These are phyloP conservation scores for Mus pahari DNA, from an alignment of 2,113 vertebrate species.

Conservation along the genomic window DNA sequence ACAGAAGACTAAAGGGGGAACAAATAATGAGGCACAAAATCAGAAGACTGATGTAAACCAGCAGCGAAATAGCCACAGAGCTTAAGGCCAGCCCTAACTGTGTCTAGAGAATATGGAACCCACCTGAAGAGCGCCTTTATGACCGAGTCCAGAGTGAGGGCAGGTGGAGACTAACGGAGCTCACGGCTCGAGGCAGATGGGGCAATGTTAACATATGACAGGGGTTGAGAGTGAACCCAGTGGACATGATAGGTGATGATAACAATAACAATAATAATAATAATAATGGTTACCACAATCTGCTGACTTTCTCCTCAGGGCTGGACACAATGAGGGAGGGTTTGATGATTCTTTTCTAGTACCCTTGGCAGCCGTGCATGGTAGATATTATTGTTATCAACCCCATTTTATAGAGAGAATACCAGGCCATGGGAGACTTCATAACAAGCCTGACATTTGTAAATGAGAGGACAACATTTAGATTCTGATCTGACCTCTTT, in stretches of 20 bases:
- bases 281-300: background rate
- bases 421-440: background rate
- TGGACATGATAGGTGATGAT: background rate
- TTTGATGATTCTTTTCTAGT: background rate
- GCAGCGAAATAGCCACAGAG: background rate
- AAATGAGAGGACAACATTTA: background rate
- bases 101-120: slow-evolving; percentile 28
- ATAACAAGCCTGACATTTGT: background rate
- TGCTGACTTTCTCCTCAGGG: slow-evolving; percentile 12
- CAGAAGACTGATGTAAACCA: background rate
- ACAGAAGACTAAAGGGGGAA: background rate
- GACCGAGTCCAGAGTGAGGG: slow-evolving; percentile 23
- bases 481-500: background rate
- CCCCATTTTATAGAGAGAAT: background rate
- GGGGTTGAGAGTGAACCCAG: slow-evolving; percentile 39
- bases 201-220: background rate
- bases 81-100: slow-evolving; percentile 38
- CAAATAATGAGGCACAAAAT: background rate
- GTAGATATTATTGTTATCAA: background rate
- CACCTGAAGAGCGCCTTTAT: slow-evolving; percentile 15
- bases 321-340: background rate
- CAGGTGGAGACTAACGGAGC: slow-evolving; percentile 51
- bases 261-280: no score
- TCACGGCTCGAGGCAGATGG: slow-evolving; percentile 48
- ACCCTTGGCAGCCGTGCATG: background rate